Evolutionary conservation across 2,797 vertebrate genomes (phyloP), one percentile per base, ranked within the genome.

Genomic region (Propithecus perrieri): DNA sequence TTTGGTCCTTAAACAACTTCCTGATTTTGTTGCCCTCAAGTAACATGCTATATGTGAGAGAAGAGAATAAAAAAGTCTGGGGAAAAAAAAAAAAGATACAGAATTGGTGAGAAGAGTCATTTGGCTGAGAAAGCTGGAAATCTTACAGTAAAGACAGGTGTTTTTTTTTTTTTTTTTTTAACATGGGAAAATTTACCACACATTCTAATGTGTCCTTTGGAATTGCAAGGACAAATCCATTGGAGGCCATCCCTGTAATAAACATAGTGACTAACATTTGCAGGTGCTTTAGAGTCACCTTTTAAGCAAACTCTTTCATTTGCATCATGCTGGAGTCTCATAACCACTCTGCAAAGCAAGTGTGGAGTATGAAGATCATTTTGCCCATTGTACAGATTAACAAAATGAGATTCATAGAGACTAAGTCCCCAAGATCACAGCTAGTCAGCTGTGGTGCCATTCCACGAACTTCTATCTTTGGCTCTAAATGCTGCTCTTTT

Each of bases 41-140:
- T 88, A 85, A 65, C 41, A 48, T 18, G 24, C 41, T 88, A 5
- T 67, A 43, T 91, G 48, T 85, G 78, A 95, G 72, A 74, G 61
- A 89, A 69, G 91, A 88, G 41, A 89, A 50, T 84, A 79, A 92
- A 26, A 26, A 94, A 91, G 35, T 80, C 3, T 38, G 41, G 11
- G 43, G 43, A 8, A 43, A 43, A 43, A 38, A 38, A 38, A 43
- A 43, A 43, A 43, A 43, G 61, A 65, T 59, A 81, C 6, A 59
- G 75, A 94, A 61, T 48, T 67, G 35, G 53, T 41, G 43, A 87
- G 84, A 69, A 65, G 71, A 91, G 22, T 71, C 71, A 81, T 53
- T 93, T 94, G 93, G 86, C 33, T 33, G 67, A 91, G 55, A 97
- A 72, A 78, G 84, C 75, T 80, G n/a, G 50, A 93, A 94, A 87